Base-by-base conservation (phyloP, 2,113 vertebrate genomes). In the Phocoena phocoena region DNA sequence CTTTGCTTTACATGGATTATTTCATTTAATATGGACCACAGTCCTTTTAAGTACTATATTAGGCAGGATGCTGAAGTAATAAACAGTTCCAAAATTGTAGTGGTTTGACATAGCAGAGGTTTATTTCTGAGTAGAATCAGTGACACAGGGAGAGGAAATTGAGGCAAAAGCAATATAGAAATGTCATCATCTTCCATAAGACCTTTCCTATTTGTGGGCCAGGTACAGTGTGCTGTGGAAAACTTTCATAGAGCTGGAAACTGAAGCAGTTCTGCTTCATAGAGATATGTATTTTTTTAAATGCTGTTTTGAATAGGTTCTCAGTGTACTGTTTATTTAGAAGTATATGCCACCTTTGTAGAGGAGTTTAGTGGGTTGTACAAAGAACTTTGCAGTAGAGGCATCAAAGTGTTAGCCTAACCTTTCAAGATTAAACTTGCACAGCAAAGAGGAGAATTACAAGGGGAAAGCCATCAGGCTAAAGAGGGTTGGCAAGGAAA, bases 391-490 rank as follows among this genome's bases (percentile, higher is more conserved):
- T 82, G 44, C n/a, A 62, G 10, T 68, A 65, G 58, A 92, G 47
- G 38, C n/a, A 31, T 93, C 81, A 88, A 12, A 70, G 74, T 91
- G 11, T 91, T 91, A 65, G 31, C 28, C 26, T 82, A 47, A 41
- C 41, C 55, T 96, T 97, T 95, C 71, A 71, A 94, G 53, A 55
- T 77, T 76, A 58, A 38, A 77, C 2, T 89, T 76, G 26, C 62
- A 85, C 8, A 76, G 25, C 77, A 65, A 55, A 95, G 33, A 87
- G 55, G 60, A 88, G 13, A 88, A 62, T 25, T 33, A 76, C 33
- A 88, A 38, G 53, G 23, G 82, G 44, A 74, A 85, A 71, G 23
- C 26, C 21, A 36, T 85, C 18, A 80, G 31, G 53, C 60, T 92
- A n/a, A 86, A 44, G 87, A 86, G 18, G 36, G 25, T 4, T 38